A percentile compares a stretch with the other conserved stretches of the same genome.
These are phyloP conservation scores for Agrilus cyanescens DNA, from an alignment of 2,888 invertebrate genomes.

Conservation along the genomic window DNA sequence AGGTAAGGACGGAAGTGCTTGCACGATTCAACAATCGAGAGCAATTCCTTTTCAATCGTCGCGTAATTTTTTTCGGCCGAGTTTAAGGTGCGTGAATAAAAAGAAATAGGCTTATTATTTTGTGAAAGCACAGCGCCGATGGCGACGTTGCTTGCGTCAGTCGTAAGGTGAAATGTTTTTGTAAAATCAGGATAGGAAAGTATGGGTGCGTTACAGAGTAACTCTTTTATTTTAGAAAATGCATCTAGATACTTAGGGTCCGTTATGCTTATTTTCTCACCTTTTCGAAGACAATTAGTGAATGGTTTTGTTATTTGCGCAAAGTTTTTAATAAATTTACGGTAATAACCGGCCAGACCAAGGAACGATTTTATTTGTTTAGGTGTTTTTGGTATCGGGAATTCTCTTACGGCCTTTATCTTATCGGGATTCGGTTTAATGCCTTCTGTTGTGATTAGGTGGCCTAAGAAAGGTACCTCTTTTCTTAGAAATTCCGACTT, in stretches of 20 bases:
- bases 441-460: conserved; percentile 14
- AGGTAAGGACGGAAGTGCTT: conserved; percentile 7
- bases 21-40: conserved; percentile 3
- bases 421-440: conserved; percentile 17
- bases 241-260: conserved; percentile 4
- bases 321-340: conserved; percentile 12
- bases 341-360: conserved; percentile 10
- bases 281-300: conserved; percentile 5
- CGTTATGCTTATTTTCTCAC: conserved; percentile 7
- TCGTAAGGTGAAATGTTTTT: conserved; percentile 7
- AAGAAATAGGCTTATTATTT: conserved; percentile 5
- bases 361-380: conserved; percentile 10
- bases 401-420: conserved; percentile 12
- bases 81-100: conserved; percentile 6
- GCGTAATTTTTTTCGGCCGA: conserved; percentile 6
- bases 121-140: conserved; percentile 4
- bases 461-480: conserved; percentile 11
- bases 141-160: conserved; percentile 8
- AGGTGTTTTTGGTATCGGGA: conserved; percentile 12
- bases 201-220: conserved; percentile 4
- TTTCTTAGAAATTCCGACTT: conserved; percentile 16
- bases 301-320: conserved; percentile 9
- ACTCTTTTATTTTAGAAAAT: conserved; percentile 4
- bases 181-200: conserved; percentile 9
- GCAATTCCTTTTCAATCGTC: conserved; percentile 5